These are phyloP conservation scores for Pimephales promelas DNA, from an alignment of 2,113 vertebrate species.

Conservation along the genomic window DNA sequence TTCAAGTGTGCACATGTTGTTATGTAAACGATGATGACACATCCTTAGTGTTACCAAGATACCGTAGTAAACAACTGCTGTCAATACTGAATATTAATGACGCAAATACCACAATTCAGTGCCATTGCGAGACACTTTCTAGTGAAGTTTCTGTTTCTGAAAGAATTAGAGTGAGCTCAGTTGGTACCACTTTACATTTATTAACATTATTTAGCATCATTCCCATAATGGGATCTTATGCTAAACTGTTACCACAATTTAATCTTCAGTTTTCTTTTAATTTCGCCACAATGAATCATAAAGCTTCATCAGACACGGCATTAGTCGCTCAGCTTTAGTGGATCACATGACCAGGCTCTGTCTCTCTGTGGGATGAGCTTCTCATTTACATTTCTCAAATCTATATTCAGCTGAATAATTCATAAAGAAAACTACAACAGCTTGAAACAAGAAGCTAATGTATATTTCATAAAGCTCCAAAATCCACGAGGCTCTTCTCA, in stretches of 20 bases:
- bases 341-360: neutral
- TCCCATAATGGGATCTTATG: no score
- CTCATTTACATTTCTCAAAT: slow-evolving; percentile 32
- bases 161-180: neutral
- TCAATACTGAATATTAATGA: neutral
- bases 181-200: no score
- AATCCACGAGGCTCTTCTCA: no score
- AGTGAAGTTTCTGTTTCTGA: neutral
- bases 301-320: neutral
- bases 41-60: slow-evolving; percentile 1
- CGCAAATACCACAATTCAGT: neutral
- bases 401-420: slow-evolving; percentile 35
- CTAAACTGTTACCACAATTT: no score
- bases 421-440: slow-evolving; percentile 22
- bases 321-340: neutral
- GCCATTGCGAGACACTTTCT: neutral
- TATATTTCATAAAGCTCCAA: slow-evolving; percentile 17
- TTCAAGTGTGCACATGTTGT: neutral
- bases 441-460: neutral
- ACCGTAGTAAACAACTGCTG: neutral
- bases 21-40: neutral
- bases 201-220: no score
- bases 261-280: neutral
- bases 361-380: neutral
- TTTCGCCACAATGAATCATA: neutral